Evolutionary conservation across 2,113 vertebrate species (phyloP).

Genomic region (Triplophysa tibetana): DNA sequence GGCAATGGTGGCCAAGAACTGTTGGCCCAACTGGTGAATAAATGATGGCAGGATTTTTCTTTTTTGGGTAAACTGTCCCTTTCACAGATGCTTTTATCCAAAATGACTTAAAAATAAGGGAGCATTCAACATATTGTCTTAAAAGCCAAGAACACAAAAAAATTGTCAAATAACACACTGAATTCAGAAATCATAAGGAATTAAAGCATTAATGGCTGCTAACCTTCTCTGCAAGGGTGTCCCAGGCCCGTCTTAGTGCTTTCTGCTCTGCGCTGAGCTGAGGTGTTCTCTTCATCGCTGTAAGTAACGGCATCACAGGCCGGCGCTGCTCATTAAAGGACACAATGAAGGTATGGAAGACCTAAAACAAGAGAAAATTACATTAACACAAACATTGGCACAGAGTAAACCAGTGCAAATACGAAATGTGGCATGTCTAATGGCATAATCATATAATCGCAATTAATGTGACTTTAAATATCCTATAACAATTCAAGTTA

Average conservation of each 20-base stretch:
- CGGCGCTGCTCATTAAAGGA: constrained; percentile 83
- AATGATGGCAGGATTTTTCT: too few species aligned
- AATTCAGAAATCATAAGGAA: not conserved
- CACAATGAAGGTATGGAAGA: constrained; percentile 85
- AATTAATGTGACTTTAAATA: too few species aligned
- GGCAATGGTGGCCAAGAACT: too few species aligned
- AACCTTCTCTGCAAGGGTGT: constrained; percentile 81
- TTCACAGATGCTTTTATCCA: too few species aligned
- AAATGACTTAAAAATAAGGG: too few species aligned
- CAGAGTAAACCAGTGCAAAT: not conserved
- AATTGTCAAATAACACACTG: not conserved
- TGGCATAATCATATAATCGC: too few species aligned
- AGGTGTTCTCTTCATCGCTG: constrained; percentile 68
- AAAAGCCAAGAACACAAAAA: not conserved
- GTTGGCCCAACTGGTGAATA: too few species aligned
- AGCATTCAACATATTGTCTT: too few species aligned
- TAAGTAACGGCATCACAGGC: constrained; percentile 77
- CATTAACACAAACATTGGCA: not conserved
- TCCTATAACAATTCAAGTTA: too few species aligned
- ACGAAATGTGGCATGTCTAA: not conserved
- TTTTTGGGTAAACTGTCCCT: too few species aligned
- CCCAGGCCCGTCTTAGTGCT: constrained; percentile 77
- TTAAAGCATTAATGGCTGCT: constrained; percentile 12
- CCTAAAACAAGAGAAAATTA: constrained; percentile 65
- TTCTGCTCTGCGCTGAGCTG: constrained; percentile 72